Percentiles rank a stretch among this genome's conserved stretches.
phyloP scores from a whole-genome alignment of 1,140 invertebrate genomes.

The Drosophila melanogaster region Release_6_plus_ISO1_MT NT_033779.5:14415501-14416000 shows the following conservation, averaged over 20 bases:
- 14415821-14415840: slow-evolving; percentile 84
- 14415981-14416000: slow-evolving; percentile 31
- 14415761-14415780: slow-evolving; percentile 52
- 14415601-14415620: slow-evolving; percentile 12
- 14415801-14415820: slow-evolving; percentile 84
- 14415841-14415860: slow-evolving; percentile 72
- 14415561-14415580: slow-evolving; percentile 78
- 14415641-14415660: slow-evolving; percentile 16
- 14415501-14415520: slow-evolving; percentile 60
- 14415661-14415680: slow-evolving; percentile 63
- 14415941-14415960: slow-evolving; percentile 40
- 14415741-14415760: slow-evolving; percentile 21
- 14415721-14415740: slow-evolving; percentile 37
- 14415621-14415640: background rate
- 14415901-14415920: slow-evolving; percentile 40
- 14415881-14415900: slow-evolving; percentile 77
- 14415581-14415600: slow-evolving; percentile 9
- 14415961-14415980: background rate
- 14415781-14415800: slow-evolving; percentile 75
- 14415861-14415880: slow-evolving; percentile 20
- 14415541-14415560: slow-evolving; percentile 70
- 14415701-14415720: slow-evolving; percentile 72
- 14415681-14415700: slow-evolving; percentile 83
- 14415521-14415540: slow-evolving; percentile 83
- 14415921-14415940: slow-evolving; percentile 63